Evolutionary conservation across 2,888 invertebrate genomes (phyloP).

Genomic region (Clusia tigrina): DNA sequence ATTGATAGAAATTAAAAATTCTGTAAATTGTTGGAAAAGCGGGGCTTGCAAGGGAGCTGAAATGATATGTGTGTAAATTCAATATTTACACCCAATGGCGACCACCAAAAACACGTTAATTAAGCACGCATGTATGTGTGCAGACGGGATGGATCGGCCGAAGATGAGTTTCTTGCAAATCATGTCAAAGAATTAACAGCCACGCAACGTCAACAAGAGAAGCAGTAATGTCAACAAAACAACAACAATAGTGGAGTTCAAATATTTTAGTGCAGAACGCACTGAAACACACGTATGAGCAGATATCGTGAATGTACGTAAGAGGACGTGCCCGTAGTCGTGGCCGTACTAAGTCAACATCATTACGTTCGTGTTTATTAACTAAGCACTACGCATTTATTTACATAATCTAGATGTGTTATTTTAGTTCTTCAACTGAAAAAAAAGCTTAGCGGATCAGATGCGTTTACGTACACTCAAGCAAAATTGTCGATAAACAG

Average conservation of each 20-base stretch:
- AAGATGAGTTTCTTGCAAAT: slow-evolving; percentile 17
- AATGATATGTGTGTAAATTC: no score
- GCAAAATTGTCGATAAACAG: no score
- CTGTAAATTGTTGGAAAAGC: no score
- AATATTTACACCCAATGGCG: not conserved
- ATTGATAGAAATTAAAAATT: no score
- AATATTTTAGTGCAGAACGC: slow-evolving; percentile 4
- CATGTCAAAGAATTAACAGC: slow-evolving; percentile 8
- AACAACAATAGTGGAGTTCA: not conserved
- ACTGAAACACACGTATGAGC: not conserved
- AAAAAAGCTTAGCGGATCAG: no score
- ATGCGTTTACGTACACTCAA: no score
- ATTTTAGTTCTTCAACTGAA: slow-evolving; percentile 3
- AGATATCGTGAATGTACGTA: not conserved
- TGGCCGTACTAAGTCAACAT: slow-evolving; percentile 55
- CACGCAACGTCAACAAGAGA: slow-evolving; percentile 6
- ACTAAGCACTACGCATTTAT: slow-evolving; percentile 47
- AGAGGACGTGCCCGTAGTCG: slow-evolving; percentile 9
- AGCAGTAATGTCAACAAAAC: slow-evolving; percentile 6
- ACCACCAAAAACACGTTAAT: slow-evolving; percentile 2
- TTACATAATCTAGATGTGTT: slow-evolving; percentile 17
- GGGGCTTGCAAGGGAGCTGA: no score
- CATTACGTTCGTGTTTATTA: slow-evolving; percentile 56
- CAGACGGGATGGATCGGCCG: slow-evolving; percentile 13
- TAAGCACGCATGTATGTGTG: not conserved